Evolutionary conservation across 2,888 invertebrate species (phyloP).

Genomic region (Plusia festucae): DNA sequence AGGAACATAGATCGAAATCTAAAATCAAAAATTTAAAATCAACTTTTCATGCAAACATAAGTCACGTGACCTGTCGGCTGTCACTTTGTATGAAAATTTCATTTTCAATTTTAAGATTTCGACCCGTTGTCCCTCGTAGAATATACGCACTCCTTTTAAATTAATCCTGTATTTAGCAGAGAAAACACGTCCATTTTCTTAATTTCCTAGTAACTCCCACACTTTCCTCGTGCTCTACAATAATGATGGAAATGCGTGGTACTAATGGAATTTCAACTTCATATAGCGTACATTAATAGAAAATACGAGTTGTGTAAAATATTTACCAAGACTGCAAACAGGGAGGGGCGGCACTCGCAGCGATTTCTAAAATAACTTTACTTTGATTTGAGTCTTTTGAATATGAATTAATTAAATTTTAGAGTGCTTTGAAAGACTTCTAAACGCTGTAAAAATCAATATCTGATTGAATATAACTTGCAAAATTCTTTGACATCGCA

Average conservation of each 20-base stretch:
- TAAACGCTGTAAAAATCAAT: too few species aligned
- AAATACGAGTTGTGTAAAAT: conserved; percentile 21
- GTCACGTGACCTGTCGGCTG: too few species aligned
- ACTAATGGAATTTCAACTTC: conserved; percentile 20
- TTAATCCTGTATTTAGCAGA: background rate
- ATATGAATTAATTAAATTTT: background rate
- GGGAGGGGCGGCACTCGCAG: background rate
- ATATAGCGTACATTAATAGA: conserved; percentile 16
- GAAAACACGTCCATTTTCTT: background rate
- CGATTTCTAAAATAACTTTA: conserved; percentile 3
- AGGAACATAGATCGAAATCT: too few species aligned
- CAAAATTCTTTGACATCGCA: too few species aligned
- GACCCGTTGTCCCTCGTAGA: too few species aligned
- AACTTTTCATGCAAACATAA: too few species aligned
- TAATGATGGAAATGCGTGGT: background rate
- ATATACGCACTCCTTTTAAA: too few species aligned
- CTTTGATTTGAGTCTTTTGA: background rate
- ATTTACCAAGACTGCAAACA: conserved; percentile 11
- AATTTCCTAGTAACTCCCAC: background rate
- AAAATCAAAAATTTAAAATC: too few species aligned
- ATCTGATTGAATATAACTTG: too few species aligned
- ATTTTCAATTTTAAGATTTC: too few species aligned
- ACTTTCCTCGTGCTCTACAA: background rate
- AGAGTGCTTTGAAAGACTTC: too few species aligned
- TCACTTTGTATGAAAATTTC: too few species aligned